A percentile compares a stretch with the other conserved stretches of the same genome.
Conservation (phyloP, 2,797 vertebrate species). For the Gymnothorax javanicus region DNA sequence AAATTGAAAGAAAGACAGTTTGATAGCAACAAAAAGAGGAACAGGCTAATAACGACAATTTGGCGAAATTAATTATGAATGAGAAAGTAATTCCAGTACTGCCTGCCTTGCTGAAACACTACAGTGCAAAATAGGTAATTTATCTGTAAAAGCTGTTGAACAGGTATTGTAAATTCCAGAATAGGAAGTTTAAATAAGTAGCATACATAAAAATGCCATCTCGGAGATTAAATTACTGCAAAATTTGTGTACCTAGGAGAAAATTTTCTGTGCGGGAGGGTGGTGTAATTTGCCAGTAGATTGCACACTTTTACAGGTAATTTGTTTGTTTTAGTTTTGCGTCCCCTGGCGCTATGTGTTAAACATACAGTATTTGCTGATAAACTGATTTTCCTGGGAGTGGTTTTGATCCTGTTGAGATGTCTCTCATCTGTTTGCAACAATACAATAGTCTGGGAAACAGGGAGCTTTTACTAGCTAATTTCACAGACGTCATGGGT, state of each 20-base stretch:
- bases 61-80: constrained; percentile 34
- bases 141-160: background rate
- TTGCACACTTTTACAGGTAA: background rate
- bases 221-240: constrained; percentile 27
- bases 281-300: constrained; percentile 19
- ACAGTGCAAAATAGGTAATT: background rate
- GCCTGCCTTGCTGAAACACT: background rate
- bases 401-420: constrained; percentile 30
- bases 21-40: constrained; percentile 25
- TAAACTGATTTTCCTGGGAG: constrained; percentile 24
- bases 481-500: constrained; percentile 26
- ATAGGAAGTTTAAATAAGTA: constrained; percentile 9
- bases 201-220: constrained; percentile 18
- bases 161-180: background rate
- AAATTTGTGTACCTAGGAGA: constrained; percentile 23
- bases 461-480: constrained; percentile 11
- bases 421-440: constrained; percentile 21
- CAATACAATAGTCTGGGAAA: constrained; percentile 11
- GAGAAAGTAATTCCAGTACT: constrained; percentile 21
- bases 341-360: constrained; percentile 1
- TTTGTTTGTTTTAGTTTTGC: background rate
- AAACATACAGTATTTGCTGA: constrained; percentile 15
- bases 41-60: constrained; percentile 27
- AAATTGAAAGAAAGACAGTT: constrained; percentile 29
- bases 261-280: background rate